These are phyloP conservation scores for Chromobotia macracanthus DNA, from an alignment of 2,797 vertebrate species.

Conservation along the genomic window DNA sequence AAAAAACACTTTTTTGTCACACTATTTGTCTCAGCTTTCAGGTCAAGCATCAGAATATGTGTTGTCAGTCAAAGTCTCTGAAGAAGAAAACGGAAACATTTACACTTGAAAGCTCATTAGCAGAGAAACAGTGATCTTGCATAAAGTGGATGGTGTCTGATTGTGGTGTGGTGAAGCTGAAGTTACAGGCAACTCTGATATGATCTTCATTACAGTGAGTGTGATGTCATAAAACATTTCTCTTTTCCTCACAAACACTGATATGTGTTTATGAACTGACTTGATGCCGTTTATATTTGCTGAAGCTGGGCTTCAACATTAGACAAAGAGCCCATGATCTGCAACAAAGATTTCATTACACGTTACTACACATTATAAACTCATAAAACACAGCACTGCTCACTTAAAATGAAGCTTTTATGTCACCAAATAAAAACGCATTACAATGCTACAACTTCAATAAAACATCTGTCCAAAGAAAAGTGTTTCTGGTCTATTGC, in stretches of 20 bases:
- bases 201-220: constrained; percentile 60
- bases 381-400: not conserved
- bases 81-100: constrained; percentile 57
- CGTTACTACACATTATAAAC: not conserved
- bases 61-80: constrained; percentile 2
- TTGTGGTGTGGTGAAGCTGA: constrained; percentile 62
- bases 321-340: not conserved
- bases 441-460: too few species aligned
- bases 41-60: not conserved
- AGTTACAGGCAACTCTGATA: constrained; percentile 61
- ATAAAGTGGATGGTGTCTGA: constrained; percentile 62
- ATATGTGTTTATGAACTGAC: constrained; percentile 11
- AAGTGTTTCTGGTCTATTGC: too few species aligned
- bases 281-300: not conserved
- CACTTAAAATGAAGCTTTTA: not conserved
- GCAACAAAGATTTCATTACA: too few species aligned
- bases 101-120: constrained; percentile 68
- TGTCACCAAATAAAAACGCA: too few species aligned
- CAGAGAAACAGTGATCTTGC: constrained; percentile 53
- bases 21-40: not conserved
- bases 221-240: constrained; percentile 42
- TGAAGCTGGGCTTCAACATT: not conserved
- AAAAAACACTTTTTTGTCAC: too few species aligned
- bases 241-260: constrained; percentile 30
- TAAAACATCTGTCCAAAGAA: too few species aligned